These are phyloP conservation scores for Chaetogeoica ovagalla DNA, from an alignment of 2,888 invertebrate species.

Conservation along the genomic window DNA sequence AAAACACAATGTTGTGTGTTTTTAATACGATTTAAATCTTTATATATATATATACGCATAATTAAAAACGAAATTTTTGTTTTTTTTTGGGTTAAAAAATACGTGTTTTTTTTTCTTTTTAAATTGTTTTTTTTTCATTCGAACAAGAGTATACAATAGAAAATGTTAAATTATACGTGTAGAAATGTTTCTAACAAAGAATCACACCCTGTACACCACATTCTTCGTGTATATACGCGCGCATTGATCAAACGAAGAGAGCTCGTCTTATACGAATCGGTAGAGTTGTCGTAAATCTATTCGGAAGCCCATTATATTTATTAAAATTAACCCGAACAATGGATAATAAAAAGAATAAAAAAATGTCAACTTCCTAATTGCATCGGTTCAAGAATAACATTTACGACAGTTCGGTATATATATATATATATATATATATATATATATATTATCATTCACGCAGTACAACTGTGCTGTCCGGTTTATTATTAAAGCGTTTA, in stretches of 20 bases:
- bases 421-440: no score
- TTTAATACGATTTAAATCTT: no score
- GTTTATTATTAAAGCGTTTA: conserved; percentile 11
- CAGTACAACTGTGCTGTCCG: neutral
- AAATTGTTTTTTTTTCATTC: no score
- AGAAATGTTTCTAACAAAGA: conserved; percentile 5
- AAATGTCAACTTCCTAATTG: conserved; percentile 40
- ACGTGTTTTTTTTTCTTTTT: no score
- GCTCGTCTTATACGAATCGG: conserved; percentile 1
- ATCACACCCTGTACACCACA: neutral
- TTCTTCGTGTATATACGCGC: neutral
- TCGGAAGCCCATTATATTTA: conserved; percentile 32
- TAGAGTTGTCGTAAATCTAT: conserved; percentile 20
- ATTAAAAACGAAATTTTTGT: no score
- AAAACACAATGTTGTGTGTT: neutral
- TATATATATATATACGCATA: no score
- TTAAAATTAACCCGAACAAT: conserved; percentile 41
- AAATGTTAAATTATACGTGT: neutral
- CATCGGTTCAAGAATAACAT: conserved; percentile 30
- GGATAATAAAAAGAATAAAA: conserved; percentile 23
- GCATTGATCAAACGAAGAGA: neutral
- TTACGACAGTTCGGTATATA: conserved; percentile 21
- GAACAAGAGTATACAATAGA: neutral
- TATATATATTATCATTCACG: conserved; percentile 11
- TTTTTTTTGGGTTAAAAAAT: no score